phyloP scores from a whole-genome alignment of 1,140 invertebrate species.

The Bradysia coprophila region DNA sequence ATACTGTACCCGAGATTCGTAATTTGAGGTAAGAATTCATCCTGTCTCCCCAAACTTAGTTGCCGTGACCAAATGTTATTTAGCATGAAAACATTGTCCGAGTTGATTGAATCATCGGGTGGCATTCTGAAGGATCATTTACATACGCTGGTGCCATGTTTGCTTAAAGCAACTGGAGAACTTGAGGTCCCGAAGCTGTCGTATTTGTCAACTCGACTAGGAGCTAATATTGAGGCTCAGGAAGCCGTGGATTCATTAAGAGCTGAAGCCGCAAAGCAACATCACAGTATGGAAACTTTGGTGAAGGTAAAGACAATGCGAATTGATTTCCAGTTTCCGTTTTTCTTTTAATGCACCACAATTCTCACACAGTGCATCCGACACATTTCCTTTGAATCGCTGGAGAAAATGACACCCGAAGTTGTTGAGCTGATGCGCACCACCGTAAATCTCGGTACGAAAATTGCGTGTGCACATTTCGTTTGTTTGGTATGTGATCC shows the following conservation, averaged over 20 bases:
- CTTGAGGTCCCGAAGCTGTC: constrained; percentile 60
- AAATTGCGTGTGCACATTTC: constrained; percentile 71
- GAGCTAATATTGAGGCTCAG: constrained; percentile 39
- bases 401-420: constrained; percentile 62
- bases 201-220: constrained; percentile 55
- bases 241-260: constrained; percentile 59
- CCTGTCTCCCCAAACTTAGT: background rate
- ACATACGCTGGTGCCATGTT: constrained; percentile 57
- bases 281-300: constrained; percentile 76
- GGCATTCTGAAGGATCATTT: constrained; percentile 59
- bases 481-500: constrained; percentile 48
- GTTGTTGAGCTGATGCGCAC: constrained; percentile 66
- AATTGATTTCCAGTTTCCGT: background rate
- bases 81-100: constrained; percentile 66
- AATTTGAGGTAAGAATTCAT: constrained; percentile 37
- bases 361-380: constrained; percentile 48
- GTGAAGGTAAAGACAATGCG: constrained; percentile 41
- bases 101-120: constrained; percentile 64
- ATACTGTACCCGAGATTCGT: constrained; percentile 60
- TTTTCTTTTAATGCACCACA: background rate
- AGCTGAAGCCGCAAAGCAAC: constrained; percentile 56
- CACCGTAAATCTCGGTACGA: constrained; percentile 63
- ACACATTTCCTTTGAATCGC: constrained; percentile 52
- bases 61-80: too few relatives aligned
- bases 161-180: constrained; percentile 69